These are phyloP conservation scores for Babylonia areolata DNA, from an alignment of 1,140 invertebrate genomes.

Conservation along the genomic window DNA sequence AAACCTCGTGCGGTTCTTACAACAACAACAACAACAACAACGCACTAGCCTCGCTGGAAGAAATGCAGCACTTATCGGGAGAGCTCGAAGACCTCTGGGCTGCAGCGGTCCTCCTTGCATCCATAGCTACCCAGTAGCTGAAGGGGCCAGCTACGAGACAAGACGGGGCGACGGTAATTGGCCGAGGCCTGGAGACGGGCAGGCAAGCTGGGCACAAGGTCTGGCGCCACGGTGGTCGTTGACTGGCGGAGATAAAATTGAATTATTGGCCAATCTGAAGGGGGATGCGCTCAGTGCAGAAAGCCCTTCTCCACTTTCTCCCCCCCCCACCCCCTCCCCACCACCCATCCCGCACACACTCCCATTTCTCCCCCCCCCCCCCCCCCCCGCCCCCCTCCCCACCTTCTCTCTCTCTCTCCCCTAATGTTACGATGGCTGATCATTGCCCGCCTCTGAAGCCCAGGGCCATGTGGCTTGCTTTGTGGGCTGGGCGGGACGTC, in stretches of 20 bases:
- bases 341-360: not conserved
- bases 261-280: slow-evolving; percentile 34
- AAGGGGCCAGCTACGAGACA: not conserved
- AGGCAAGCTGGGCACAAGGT: slow-evolving; percentile 9
- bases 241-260: slow-evolving; percentile 36
- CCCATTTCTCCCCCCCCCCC: not conserved
- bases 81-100: too few relatives aligned
- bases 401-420: not conserved
- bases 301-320: not conserved
- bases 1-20: too few relatives aligned
- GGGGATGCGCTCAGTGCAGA: not conserved
- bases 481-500: not conserved
- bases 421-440: slow-evolving; percentile 29
- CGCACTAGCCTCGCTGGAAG: too few relatives aligned
- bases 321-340: not conserved
- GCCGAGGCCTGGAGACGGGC: not conserved
- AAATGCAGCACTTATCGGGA: too few relatives aligned
- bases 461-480: slow-evolving; percentile 35
- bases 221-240: slow-evolving; percentile 32
- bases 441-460: slow-evolving; percentile 6
- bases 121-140: too few relatives aligned
- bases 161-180: slow-evolving; percentile 17
- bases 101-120: too few relatives aligned
- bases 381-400: not conserved
- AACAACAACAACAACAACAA: too few relatives aligned